Conservation (phyloP, 2,113 vertebrate species). For the Entelurus aequoreus region DNA sequence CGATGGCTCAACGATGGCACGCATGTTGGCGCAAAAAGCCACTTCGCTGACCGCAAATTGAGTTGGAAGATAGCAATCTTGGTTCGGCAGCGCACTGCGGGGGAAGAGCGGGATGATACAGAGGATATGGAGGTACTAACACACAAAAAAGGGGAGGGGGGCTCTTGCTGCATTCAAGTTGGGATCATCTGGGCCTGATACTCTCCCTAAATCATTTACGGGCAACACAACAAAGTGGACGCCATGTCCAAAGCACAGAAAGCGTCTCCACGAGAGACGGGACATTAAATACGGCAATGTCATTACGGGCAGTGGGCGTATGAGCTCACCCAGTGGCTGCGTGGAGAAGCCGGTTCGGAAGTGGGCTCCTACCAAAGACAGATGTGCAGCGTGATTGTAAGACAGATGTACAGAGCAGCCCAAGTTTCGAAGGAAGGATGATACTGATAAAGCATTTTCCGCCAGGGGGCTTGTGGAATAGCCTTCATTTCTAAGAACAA, state of each 20-base stretch:
- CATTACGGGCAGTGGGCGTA: slow-evolving; percentile 32
- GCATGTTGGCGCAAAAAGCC: slow-evolving; percentile 63
- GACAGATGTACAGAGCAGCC: slow-evolving; percentile 35
- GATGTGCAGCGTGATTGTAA: slow-evolving; percentile 42
- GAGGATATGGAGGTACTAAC: slow-evolving; percentile 8
- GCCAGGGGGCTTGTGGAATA: no score
- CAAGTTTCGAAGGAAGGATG: no score
- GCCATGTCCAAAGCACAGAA: slow-evolving; percentile 12
- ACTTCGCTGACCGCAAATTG: slow-evolving; percentile 59
- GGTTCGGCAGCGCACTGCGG: slow-evolving; percentile 36
- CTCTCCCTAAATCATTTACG: slow-evolving; percentile 21
- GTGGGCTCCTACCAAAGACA: slow-evolving; percentile 42
- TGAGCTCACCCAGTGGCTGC: slow-evolving; percentile 17
- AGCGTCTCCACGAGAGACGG: slow-evolving; percentile 20
- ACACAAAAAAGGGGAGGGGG: background rate
- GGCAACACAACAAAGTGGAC: slow-evolving; percentile 37
- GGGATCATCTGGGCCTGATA: slow-evolving; percentile 29
- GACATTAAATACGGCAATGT: slow-evolving; percentile 45
- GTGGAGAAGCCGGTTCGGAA: slow-evolving; percentile 28
- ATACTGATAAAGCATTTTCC: no score
- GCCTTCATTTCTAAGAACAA: no score
- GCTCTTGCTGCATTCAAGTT: slow-evolving; percentile 27
- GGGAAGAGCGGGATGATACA: slow-evolving; percentile 22
- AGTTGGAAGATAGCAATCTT: slow-evolving; percentile 63
- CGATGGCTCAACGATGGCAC: slow-evolving; percentile 49